These are phyloP conservation scores for Listrodromus nycthemerus DNA, from an alignment of 2,888 invertebrate genomes.

Conservation along the genomic window DNA sequence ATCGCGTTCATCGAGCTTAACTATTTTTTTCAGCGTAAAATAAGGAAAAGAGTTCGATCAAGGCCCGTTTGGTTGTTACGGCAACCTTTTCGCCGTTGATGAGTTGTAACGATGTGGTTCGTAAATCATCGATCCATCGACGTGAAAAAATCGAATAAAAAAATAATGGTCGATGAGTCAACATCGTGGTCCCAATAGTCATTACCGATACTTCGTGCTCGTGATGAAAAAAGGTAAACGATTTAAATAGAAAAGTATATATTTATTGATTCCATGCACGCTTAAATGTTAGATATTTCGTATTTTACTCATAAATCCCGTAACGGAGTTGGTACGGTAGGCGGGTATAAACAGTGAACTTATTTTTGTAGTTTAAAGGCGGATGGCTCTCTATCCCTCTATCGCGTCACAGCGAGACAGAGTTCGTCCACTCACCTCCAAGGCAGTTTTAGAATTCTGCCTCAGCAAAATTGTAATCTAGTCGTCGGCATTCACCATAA, in stretches of 20 bases:
- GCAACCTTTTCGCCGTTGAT: conserved; percentile 2
- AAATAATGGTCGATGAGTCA: conserved; percentile 15
- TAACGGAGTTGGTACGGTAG: conserved; percentile 65
- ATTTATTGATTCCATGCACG: conserved; percentile 78
- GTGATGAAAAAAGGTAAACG: conserved; percentile 26
- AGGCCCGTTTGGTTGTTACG: conserved; percentile 18
- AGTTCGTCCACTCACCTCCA: conserved; percentile 25
- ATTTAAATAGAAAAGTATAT: conserved; percentile 78
- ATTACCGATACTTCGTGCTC: conserved; percentile 5
- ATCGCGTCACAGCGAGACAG: conserved; percentile 38
- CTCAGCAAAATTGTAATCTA: conserved; percentile 71
- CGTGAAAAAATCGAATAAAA: conserved; percentile 41
- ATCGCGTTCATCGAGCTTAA: conserved; percentile 20
- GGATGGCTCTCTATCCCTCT: conserved; percentile 16
- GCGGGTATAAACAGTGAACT: conserved; percentile 68
- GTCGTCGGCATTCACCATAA: conserved; percentile 74
- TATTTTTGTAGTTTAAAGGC: conserved; percentile 24
- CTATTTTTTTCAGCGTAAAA: not conserved
- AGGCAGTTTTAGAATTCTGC: conserved; percentile 74
- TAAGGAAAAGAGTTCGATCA: conserved; percentile 10
- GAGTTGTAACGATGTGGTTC: conserved; percentile 35
- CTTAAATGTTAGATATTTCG: conserved; percentile 67
- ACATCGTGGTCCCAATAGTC: not conserved
- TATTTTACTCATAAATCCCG: conserved; percentile 60
- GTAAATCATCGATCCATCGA: conserved; percentile 34